phyloP scores from a whole-genome alignment of 2,797 vertebrate species.

The Peromyscus eremicus region DNA sequence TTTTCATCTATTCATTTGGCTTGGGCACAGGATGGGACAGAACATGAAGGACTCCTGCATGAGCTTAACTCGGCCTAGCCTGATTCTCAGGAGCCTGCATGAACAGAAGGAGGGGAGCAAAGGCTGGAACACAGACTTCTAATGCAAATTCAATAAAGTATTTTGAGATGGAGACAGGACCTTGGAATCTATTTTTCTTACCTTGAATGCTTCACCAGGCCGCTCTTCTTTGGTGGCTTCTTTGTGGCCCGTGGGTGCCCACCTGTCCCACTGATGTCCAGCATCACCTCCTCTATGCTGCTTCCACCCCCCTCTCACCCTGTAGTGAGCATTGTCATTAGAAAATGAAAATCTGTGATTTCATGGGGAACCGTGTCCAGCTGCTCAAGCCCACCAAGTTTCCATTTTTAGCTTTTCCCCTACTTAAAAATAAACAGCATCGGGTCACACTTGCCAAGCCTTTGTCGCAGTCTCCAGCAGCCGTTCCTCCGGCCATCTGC shows the following conservation, averaged over 20 bases:
- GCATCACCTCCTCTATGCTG: neutral
- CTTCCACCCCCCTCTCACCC: neutral
- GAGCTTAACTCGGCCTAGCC: neutral
- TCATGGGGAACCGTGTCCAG: conserved; percentile 66
- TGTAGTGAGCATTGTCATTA: conserved; percentile 46
- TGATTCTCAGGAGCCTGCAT: neutral
- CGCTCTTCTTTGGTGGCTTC: neutral
- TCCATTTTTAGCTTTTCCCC: conserved; percentile 84
- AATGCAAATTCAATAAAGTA: neutral
- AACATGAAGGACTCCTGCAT: neutral
- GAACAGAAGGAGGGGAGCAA: neutral
- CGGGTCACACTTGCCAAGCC: conserved; percentile 85
- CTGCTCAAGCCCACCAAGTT: conserved; percentile 80
- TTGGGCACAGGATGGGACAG: neutral
- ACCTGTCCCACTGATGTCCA: neutral
- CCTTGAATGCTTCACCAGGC: neutral
- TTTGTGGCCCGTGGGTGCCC: neutral
- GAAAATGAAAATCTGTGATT: conserved; percentile 64
- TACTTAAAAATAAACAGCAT: conserved; percentile 84
- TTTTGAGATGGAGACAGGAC: neutral
- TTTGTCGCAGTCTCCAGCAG: conserved; percentile 85
- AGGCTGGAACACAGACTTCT: neutral
- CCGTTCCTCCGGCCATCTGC: conserved; percentile 86
- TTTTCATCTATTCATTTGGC: neutral
- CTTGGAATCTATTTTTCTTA: neutral